Evolutionary conservation across 2,113 vertebrate species (phyloP).

Genomic region (Epinephelus moara): DNA sequence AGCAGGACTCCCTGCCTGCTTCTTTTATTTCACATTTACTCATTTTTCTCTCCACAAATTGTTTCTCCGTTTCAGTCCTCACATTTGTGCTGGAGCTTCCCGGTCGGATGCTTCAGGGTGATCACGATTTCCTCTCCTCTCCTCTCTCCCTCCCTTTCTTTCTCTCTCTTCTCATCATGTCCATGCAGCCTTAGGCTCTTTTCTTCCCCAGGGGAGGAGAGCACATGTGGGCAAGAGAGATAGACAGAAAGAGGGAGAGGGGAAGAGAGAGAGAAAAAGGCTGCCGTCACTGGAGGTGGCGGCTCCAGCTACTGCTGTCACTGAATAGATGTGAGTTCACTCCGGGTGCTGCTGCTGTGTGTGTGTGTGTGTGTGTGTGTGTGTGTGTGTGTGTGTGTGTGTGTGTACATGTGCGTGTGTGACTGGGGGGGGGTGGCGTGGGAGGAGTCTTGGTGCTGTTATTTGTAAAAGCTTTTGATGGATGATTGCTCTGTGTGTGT

Average conservation of each 20-base stretch:
- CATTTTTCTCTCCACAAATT: not conserved
- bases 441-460: conserved; percentile 83
- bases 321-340: conserved; percentile 78
- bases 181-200: conserved; percentile 54
- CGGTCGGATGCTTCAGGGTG: conserved; percentile 42
- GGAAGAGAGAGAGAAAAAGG: conserved; percentile 32
- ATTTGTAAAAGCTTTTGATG: conserved; percentile 88
- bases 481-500: conserved; percentile 84
- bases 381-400: conserved; percentile 52
- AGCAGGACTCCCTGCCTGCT: not conserved
- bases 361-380: conserved; percentile 38
- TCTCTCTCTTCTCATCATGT: conserved; percentile 45
- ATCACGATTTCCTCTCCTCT: conserved; percentile 47
- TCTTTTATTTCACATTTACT: conserved; percentile 13
- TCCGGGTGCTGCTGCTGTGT: conserved; percentile 65
- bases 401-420: conserved; percentile 39
- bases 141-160: not conserved
- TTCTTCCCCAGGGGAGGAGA: conserved; percentile 44
- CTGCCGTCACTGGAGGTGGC: conserved; percentile 71
- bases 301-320: conserved; percentile 59
- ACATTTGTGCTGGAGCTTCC: conserved; percentile 32
- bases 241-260: conserved; percentile 24
- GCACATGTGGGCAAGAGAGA: conserved; percentile 52
- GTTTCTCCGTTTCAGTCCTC: conserved; percentile 15
- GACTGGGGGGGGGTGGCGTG: conserved; percentile 29